phyloP scores from a whole-genome alignment of 2,113 vertebrate species.

The Mugil cephalus region DNA sequence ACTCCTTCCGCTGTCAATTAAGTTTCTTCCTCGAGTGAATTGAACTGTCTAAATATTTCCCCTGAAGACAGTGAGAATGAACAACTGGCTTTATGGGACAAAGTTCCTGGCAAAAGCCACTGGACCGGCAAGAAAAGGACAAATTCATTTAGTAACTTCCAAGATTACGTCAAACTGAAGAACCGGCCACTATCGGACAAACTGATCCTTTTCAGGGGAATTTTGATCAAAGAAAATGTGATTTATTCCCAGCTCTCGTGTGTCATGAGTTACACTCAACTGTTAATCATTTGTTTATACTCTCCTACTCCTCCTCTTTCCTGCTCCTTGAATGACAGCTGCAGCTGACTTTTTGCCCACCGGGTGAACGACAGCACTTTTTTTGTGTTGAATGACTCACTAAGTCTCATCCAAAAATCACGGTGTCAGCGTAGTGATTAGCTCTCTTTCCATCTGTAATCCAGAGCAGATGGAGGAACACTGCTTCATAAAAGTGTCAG shows the following conservation, averaged over 20 bases:
- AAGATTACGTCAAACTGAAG: conserved; percentile 28
- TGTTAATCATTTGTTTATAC: conserved; percentile 9
- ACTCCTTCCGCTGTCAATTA: conserved; percentile 31
- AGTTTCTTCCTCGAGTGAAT: conserved; percentile 36
- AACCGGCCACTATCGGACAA: conserved; percentile 35
- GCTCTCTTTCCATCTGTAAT: conserved; percentile 74
- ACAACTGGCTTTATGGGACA: conserved; percentile 44
- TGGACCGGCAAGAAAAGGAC: conserved; percentile 31
- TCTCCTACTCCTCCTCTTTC: conserved; percentile 9
- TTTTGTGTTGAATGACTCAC: conserved; percentile 47
- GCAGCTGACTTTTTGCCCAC: conserved; percentile 39
- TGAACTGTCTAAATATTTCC: conserved; percentile 54
- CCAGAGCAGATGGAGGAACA: conserved; percentile 65
- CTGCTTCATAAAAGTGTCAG: conserved; percentile 54
- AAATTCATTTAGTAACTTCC: conserved; percentile 53
- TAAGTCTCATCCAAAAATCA: conserved; percentile 54
- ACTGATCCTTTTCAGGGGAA: conserved; percentile 55
- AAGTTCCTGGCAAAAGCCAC: conserved; percentile 62
- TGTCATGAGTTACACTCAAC: conserved; percentile 22
- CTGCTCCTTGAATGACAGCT: conserved; percentile 35
- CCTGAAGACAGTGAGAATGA: conserved; percentile 54
- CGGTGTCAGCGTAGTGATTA: conserved; percentile 67
- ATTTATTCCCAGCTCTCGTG: conserved; percentile 41
- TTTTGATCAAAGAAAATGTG: conserved; percentile 59
- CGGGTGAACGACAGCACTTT: conserved; percentile 27